Evolutionary conservation across 1,140 invertebrate species (phyloP).

Genomic region (Chironomus tepperi): DNA sequence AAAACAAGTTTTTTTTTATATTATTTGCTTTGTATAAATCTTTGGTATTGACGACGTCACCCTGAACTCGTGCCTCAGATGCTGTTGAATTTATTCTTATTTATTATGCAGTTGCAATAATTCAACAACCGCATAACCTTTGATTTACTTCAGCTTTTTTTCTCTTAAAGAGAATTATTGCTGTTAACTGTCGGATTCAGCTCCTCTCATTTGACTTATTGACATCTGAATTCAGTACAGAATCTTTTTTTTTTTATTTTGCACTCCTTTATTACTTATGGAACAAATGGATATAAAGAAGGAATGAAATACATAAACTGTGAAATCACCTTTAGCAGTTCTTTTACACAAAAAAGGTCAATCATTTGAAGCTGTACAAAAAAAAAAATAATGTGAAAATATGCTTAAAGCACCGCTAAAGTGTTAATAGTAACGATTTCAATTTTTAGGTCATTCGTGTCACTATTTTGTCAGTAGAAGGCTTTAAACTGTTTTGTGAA

Average conservation of each 20-base stretch:
- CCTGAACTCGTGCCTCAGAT: background rate
- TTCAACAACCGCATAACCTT: constrained; percentile 12
- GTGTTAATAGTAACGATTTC: background rate
- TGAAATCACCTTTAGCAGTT: background rate
- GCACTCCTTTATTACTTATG: background rate
- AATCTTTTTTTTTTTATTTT: background rate
- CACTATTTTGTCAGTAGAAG: background rate
- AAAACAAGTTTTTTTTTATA: background rate
- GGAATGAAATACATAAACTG: background rate
- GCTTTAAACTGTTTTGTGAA: too few species aligned
- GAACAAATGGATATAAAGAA: background rate
- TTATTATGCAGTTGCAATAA: constrained; percentile 1
- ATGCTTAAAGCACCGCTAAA: background rate
- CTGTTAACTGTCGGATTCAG: background rate
- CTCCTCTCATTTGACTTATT: constrained; percentile 7
- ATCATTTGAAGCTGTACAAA: background rate
- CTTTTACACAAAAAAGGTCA: background rate
- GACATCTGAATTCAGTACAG: background rate
- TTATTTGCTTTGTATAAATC: too few species aligned
- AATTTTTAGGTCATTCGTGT: constrained; percentile 8
- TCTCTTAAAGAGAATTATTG: constrained; percentile 4
- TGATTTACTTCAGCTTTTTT: background rate
- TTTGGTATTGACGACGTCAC: background rate
- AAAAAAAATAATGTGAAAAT: background rate
- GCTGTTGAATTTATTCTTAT: background rate